Conservation (phyloP, 2,797 vertebrate genomes). For the Cygnus olor region DNA sequence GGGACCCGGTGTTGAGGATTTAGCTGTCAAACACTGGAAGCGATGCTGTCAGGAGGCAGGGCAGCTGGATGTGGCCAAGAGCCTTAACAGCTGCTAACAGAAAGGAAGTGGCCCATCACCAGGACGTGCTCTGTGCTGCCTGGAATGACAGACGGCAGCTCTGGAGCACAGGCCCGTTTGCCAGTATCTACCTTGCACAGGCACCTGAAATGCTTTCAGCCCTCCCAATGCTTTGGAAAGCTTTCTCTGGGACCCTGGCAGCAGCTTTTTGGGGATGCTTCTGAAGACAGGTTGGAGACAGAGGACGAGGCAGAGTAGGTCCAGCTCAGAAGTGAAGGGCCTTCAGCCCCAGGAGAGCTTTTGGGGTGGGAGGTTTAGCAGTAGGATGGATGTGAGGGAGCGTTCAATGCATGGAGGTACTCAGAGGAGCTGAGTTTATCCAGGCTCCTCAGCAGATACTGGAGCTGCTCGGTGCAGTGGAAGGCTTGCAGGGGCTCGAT, state of each 20-base stretch:
- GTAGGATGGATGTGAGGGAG: neutral
- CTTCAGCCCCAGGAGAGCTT: neutral
- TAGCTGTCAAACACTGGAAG: slow-evolving; percentile 80
- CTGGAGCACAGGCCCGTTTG: neutral
- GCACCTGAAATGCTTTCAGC: neutral
- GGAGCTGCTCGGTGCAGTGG: neutral
- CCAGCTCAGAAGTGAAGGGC: neutral
- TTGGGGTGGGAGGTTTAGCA: neutral
- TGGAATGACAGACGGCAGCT: slow-evolving; percentile 10
- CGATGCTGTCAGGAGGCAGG: slow-evolving; percentile 75
- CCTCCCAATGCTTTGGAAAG: neutral
- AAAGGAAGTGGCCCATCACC: slow-evolving; percentile 47
- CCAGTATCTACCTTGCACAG: neutral
- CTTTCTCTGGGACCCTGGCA: neutral
- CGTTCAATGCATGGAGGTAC: neutral
- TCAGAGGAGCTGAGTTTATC: neutral
- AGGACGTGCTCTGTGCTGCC: neutral
- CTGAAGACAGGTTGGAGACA: neutral
- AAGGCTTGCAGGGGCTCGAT: neutral
- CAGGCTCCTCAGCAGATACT: neutral
- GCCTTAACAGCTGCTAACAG: slow-evolving; percentile 68
- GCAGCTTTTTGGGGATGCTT: neutral
- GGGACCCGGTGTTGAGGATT: slow-evolving; percentile 61
- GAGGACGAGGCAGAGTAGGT: neutral
- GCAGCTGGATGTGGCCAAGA: slow-evolving; percentile 76